Base-by-base conservation (phyloP, 2,113 vertebrate genomes). In the Bothrops jararaca region DNA sequence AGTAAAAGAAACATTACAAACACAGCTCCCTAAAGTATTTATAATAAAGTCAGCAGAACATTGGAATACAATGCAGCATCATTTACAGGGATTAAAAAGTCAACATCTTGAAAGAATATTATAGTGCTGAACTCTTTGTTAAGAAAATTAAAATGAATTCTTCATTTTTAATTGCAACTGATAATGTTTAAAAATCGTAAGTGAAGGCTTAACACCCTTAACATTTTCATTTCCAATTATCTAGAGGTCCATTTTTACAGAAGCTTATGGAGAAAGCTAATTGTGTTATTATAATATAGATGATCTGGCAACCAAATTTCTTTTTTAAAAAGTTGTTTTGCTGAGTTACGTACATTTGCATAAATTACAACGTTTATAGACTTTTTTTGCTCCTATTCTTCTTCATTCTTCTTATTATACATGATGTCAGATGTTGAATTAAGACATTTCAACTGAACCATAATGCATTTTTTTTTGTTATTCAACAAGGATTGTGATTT, bases 161-260 rank as follows among this genome's bases (percentile, higher is more conserved):
- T 9, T 95, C 1, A 88, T 87, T 96, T 96, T 95, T 96, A 96
- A 96, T 96, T 95, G 91, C 90, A 89, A 39, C 86, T 95, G 95
- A 95, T 95, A 96, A 64, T 92, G 85, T 93, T 94, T 94, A 92
- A 95, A 96, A 96, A 95, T 92, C 92, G 93, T 85, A 74, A 96
- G 80, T 0, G 0, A 95, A 96, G 50, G 90, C 86, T 93, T 94
- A 93, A 96, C 64, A 92, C 94, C 93, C 74, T 87, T 93, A 93
- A 94, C 86, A 93, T 96, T 96, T 95, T 26, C 91, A 95, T 96
- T 96, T 96, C 89, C 93, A 97, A 96, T 96, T 95, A 95, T 90
- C 52, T 91, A 90, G 91, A 92, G 88, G 69, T 90, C 91, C 12
- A 93, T 95, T 96, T 97, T 93, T 95, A 93, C 90, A 94, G 53